These are phyloP conservation scores for Hemitrygon akajei DNA, from an alignment of 2,797 vertebrate species.

Conservation along the genomic window DNA sequence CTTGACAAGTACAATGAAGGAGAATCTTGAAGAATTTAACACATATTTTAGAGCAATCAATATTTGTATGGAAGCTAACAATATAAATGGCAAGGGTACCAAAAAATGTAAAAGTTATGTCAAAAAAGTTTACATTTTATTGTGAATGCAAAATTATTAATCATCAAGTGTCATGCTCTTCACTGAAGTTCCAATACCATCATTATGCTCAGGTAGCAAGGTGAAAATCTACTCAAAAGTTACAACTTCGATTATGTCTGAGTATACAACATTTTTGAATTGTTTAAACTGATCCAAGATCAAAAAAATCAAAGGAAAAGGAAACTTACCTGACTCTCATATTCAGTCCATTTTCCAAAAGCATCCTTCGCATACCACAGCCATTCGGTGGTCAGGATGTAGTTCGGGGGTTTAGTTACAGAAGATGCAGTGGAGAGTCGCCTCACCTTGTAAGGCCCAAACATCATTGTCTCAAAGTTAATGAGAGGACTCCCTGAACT, in stretches of 20 bases:
- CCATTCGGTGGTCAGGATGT: constrained; percentile 38
- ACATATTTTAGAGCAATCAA: too few relatives aligned
- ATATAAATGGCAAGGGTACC: neutral
- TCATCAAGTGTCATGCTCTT: neutral
- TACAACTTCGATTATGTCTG: neutral
- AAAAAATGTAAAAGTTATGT: too few relatives aligned
- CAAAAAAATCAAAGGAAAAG: neutral
- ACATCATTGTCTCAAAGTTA: constrained; percentile 25
- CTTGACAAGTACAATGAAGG: too few relatives aligned
- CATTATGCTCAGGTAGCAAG: neutral
- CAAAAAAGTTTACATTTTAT: too few relatives aligned
- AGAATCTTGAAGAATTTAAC: neutral
- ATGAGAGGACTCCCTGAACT: constrained; percentile 42
- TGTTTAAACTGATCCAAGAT: neutral
- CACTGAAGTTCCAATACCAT: neutral
- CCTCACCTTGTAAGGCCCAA: constrained; percentile 46
- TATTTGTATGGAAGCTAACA: neutral
- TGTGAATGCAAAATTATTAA: too few relatives aligned
- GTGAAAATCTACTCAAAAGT: neutral
- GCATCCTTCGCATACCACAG: constrained; percentile 35
- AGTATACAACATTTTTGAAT: neutral
- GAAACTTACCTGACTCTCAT: constrained; percentile 22
- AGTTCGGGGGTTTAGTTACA: constrained; percentile 19
- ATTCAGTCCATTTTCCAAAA: constrained; percentile 33
- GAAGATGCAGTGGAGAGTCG: constrained; percentile 35